Conservation (phyloP, 2,888 invertebrate species). For the Nomada lathburiana region DNA sequence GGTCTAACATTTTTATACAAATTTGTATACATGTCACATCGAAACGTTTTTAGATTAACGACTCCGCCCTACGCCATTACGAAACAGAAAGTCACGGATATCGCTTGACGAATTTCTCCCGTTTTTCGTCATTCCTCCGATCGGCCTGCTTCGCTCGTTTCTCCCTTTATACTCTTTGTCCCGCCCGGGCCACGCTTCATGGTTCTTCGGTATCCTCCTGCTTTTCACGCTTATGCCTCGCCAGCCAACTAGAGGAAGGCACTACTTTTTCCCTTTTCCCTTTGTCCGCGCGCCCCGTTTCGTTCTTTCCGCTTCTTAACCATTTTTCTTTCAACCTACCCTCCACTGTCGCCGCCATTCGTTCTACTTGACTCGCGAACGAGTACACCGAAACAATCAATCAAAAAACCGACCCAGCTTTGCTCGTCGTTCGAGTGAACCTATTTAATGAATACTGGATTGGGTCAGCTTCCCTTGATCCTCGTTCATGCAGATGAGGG, state of each 20-base stretch:
- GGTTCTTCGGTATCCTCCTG: conserved; percentile 29
- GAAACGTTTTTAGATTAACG: conserved; percentile 18
- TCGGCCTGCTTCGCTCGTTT: conserved; percentile 23
- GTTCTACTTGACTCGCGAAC: neutral
- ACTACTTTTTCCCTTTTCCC: conserved; percentile 28
- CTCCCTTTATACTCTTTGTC: conserved; percentile 54
- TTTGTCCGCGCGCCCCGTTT: conserved; percentile 57
- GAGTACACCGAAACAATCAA: conserved; percentile 6
- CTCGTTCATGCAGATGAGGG: too few species aligned
- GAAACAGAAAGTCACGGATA: conserved; percentile 14
- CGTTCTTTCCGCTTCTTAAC: conserved; percentile 20
- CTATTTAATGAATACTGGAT: neutral
- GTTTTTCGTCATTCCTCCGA: conserved; percentile 32
- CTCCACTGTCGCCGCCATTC: neutral
- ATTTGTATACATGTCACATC: conserved; percentile 26
- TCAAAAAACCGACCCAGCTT: conserved; percentile 11
- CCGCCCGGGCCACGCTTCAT: conserved; percentile 19
- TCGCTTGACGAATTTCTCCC: conserved; percentile 23
- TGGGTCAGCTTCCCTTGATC: neutral
- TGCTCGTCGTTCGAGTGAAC: neutral
- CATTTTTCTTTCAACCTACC: conserved; percentile 36
- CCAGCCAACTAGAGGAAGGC: conserved; percentile 33
- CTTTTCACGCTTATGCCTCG: conserved; percentile 49
- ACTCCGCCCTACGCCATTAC: conserved; percentile 13
- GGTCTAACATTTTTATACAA: neutral